Conservation (phyloP, 2,797 vertebrate species). For the Leontocebus nigricollis region DNA sequence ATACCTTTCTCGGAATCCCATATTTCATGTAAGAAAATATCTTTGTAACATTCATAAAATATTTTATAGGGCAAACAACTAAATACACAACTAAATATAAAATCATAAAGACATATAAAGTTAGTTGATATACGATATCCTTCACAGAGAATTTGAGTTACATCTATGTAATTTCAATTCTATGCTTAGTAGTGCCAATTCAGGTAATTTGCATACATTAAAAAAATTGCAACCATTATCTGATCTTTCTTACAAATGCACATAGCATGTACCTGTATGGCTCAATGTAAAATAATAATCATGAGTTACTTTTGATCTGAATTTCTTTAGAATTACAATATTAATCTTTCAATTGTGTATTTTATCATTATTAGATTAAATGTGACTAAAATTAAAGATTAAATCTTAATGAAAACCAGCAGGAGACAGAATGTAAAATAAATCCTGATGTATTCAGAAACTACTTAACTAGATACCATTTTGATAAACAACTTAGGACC, state of each 20-base stretch:
- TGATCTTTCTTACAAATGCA: background rate
- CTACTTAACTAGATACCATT: background rate
- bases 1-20: background rate
- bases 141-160: background rate
- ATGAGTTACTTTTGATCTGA: background rate
- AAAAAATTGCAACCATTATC: background rate
- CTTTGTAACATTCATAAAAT: background rate
- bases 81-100: background rate
- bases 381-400: background rate
- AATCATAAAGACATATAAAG: background rate
- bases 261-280: background rate
- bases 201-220: background rate
- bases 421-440: background rate
- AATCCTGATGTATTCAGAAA: background rate
- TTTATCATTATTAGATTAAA: background rate
- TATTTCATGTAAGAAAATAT: background rate
- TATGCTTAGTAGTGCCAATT: too few species aligned
- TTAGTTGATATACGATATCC: background rate
- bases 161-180: background rate
- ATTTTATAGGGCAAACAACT: background rate
- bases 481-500: background rate
- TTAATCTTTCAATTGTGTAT: background rate
- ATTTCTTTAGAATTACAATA: background rate
- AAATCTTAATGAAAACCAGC: background rate
- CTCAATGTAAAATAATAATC: background rate